Base-by-base conservation (phyloP, 2,888 invertebrate genomes). In the Alviniconcha strummeri region DNA sequence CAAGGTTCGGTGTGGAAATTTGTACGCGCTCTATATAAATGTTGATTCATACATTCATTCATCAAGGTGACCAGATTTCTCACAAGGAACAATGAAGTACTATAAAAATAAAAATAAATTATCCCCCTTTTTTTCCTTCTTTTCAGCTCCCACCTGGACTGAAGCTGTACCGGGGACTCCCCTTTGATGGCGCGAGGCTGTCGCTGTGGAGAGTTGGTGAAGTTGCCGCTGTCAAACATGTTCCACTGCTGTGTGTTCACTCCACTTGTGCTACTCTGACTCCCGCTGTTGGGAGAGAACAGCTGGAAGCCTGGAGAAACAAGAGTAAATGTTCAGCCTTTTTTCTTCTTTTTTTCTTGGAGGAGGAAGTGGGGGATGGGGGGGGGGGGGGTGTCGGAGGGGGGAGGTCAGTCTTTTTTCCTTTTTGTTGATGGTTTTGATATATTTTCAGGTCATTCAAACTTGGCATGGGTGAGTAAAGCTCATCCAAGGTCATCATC, bases 171-270 rank as follows among this genome's bases (percentile, higher is more conserved):
- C 13, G 81, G 74, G 7, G 86, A 84, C 55, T 81, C 80, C 64
- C 83, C 90, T 64, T 89, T 87, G 57, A 90, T 90, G 55, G 90
- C 90, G 56, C 90, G 83, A 11, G 88, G 87, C 64, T 89, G 89
- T 60, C 87, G 87, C 60, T 89, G 90, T 5, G 90, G 89, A 5
- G 84, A 69, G 64, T 76, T 77, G 67, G 81, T 81, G 55, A 74
- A 76, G 69, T 64, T 60, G 79, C 81, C 81, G 17, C 80, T 80
- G 36, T 83, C 85, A 78, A 86, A 88, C 83, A 85, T 82, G 57
- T 85, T 84, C 78, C 83, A 83, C 60, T 83, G 83, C 74, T 84
- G 83, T 15, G 83, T 79, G n/a, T 69, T 60, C 69, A 67, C 64
- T 11, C 80, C 80, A 79, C 67, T 60, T 17, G n/a, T n/a, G 56